Base-by-base conservation (phyloP, 2,113 vertebrate species). In the Nannospalax galili region DNA sequence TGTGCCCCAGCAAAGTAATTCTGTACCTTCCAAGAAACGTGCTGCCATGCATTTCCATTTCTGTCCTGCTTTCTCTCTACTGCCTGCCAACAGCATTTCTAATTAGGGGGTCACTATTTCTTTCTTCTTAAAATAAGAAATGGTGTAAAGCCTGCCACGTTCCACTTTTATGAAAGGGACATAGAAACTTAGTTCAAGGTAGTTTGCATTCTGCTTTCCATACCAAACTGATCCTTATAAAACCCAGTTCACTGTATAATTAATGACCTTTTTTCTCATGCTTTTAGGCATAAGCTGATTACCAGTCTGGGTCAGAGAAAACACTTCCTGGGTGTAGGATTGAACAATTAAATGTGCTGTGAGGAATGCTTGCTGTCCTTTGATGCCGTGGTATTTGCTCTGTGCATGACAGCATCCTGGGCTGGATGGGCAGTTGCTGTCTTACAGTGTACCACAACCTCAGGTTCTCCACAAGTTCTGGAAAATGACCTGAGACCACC, bases 91-190 rank as follows among this genome's bases (percentile, higher is more conserved):
- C 26, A 30, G 5, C 75, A 69, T 37, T 90, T 67, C 72, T 75
- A 92, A 95, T 82, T 75, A 86, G 30, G 58, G 64, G 64, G 58
- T 69, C 94, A 85, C 19, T 90, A 28, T 73, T 87, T 81, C 67
- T 92, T 95, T 90, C 79, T 94, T 92, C 79, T 64, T 62, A 82
- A 94, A 92, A 78, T 81, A 88, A 94, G 45, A 80, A 92, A 60
- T 7, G 56, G n/a, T 35, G 37, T 69, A 94, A 95, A 94, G 74
- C 9, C 26, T 84, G 14, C 60, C 45, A 56, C 52, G 42, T 70
- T 78, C 48, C 65, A 32, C 32, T 73, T 94, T 93, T 84, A 92
- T 8, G 26, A 89, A 45, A 73, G n/a, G 58, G 26, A 40, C 73
- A 26, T 0, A 90, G 80, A 74, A 93, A 73, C 52, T 35, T 42